These are phyloP conservation scores for Actenoides lindsayi DNA, from an alignment of 2,113 vertebrate species.

Conservation along the genomic window DNA sequence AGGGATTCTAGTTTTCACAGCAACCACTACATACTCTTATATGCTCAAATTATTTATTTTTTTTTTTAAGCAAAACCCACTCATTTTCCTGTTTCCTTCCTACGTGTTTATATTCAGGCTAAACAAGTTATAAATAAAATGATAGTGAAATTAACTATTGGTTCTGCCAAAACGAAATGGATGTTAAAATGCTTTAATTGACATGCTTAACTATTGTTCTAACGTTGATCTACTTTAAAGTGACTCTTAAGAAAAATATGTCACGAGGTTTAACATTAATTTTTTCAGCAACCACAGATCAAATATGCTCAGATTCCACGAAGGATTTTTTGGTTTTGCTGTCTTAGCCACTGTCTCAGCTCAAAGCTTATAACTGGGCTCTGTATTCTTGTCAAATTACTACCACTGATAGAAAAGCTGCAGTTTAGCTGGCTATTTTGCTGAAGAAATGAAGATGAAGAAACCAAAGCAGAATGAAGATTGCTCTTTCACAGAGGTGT, in stretches of 20 bases:
- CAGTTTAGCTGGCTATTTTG: neutral
- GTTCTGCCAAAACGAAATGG: neutral
- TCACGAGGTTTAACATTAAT: neutral
- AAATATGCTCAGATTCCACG: neutral
- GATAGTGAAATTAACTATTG: slow-evolving; percentile 6
- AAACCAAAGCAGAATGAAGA: neutral
- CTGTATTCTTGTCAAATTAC: neutral
- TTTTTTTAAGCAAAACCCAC: neutral
- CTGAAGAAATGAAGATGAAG: neutral
- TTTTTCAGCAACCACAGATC: neutral
- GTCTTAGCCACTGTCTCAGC: neutral
- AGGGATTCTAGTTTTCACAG: neutral
- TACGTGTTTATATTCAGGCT: neutral
- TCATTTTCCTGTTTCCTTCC: neutral
- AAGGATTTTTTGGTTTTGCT: neutral
- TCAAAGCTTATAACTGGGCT: neutral
- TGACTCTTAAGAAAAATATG: neutral
- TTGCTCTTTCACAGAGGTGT: neutral
- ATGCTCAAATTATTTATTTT: neutral
- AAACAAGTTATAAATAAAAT: slow-evolving; percentile 13
- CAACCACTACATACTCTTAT: neutral
- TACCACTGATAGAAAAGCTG: neutral
- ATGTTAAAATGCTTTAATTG: slow-evolving; percentile 33
- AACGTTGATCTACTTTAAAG: slow-evolving; percentile 4
- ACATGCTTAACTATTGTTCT: neutral